phyloP scores from a whole-genome alignment of 2,888 invertebrate species.

The Drosophila histrio region DNA sequence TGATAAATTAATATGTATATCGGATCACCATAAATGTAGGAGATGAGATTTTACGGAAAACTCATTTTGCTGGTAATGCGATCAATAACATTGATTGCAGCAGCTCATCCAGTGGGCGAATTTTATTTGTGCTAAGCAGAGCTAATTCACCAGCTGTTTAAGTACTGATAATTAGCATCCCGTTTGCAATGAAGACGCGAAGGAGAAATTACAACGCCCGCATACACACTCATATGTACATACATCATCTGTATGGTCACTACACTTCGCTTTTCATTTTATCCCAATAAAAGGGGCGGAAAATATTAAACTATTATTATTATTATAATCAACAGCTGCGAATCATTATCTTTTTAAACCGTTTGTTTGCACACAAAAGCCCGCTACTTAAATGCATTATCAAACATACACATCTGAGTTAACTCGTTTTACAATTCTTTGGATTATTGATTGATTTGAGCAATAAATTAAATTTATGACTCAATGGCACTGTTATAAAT shows the following conservation, averaged over 20 bases:
- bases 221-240: not conserved
- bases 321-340: not conserved
- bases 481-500: not conserved
- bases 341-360: not conserved
- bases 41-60: not conserved
- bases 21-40: not conserved
- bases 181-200: constrained; percentile 17
- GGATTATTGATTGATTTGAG: not conserved
- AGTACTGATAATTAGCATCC: constrained; percentile 20
- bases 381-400: constrained; percentile 2
- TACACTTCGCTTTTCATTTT: not conserved
- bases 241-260: not conserved
- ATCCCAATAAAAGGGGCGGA: constrained; percentile 2
- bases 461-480: not conserved
- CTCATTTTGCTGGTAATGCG: not conserved
- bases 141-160: constrained; percentile 8
- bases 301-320: not conserved
- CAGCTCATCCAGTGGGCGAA: not conserved
- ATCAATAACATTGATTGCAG: not conserved
- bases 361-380: not conserved
- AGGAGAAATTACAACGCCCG: constrained; percentile 14
- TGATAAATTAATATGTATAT: not conserved
- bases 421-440: not conserved
- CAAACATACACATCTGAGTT: constrained; percentile 3
- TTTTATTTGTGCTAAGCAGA: not conserved